Conservation (phyloP, 2,888 invertebrate species). For the Rotaria socialis region DNA sequence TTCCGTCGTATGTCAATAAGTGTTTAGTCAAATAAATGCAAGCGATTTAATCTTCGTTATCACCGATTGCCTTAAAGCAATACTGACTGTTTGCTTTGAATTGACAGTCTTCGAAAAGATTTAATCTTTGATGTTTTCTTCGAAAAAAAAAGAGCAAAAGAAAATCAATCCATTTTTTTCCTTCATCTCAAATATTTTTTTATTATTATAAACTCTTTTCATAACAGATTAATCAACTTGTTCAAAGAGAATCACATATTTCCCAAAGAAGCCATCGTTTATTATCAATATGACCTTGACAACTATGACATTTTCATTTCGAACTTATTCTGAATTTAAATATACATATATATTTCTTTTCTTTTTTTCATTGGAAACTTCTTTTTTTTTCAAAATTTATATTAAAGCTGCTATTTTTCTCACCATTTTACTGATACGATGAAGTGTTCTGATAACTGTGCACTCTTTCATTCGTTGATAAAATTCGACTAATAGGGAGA, state of each 20-base stretch:
- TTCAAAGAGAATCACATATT: constrained; percentile 5
- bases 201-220: neutral
- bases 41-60: constrained; percentile 7
- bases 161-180: neutral
- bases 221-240: constrained; percentile 2
- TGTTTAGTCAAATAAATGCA: neutral
- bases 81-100: neutral
- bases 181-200: neutral
- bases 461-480: neutral
- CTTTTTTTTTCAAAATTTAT: too few relatives aligned
- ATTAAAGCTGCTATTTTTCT: constrained; percentile 9
- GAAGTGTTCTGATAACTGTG: neutral
- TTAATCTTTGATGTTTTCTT: neutral
- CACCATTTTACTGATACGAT: constrained; percentile 16
- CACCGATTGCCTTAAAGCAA: neutral
- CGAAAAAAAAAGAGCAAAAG: neutral
- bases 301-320: neutral
- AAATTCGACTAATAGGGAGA: neutral
- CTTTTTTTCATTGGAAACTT: too few relatives aligned
- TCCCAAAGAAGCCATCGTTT: neutral
- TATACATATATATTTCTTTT: too few relatives aligned
- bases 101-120: constrained; percentile 26
- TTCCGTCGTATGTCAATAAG: neutral
- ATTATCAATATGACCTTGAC: neutral
- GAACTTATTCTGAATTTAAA: neutral